A percentile compares a stretch with the other conserved stretches of the same genome.
phyloP scores from a whole-genome alignment of 2,113 vertebrate species.

The Perccottus glenii region DNA sequence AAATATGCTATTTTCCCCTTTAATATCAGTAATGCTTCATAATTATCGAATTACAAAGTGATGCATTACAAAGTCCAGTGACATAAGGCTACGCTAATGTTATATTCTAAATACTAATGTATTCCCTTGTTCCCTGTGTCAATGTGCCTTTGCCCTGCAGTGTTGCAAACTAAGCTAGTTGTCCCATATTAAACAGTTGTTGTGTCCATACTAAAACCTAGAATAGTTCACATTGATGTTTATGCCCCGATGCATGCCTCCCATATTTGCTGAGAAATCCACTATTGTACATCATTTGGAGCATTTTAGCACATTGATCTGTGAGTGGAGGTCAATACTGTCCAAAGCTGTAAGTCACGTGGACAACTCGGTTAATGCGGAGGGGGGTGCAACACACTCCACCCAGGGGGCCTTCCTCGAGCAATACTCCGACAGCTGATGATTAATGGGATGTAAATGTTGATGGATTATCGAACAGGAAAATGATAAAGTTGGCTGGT shows the following conservation, averaged over 20 bases:
- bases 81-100: constrained; percentile 8
- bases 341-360: constrained; percentile 58
- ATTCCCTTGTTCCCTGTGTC: constrained; percentile 3
- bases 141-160: constrained; percentile 28
- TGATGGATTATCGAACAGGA: constrained; percentile 74
- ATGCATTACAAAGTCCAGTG: not conserved
- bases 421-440: constrained; percentile 60
- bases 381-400: constrained; percentile 45
- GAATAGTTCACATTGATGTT: no score
- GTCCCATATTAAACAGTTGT: constrained; percentile 24
- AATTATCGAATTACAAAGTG: no score
- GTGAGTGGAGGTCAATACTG: constrained; percentile 57
- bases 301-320: constrained; percentile 62
- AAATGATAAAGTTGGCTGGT: constrained; percentile 70
- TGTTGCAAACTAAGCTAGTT: constrained; percentile 40
- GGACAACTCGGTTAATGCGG: constrained; percentile 1
- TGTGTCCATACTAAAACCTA: no score
- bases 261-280: constrained; percentile 39
- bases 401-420: constrained; percentile 54
- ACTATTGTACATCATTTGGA: constrained; percentile 46
- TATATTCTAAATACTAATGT: constrained; percentile 4
- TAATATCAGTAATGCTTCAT: no score
- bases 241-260: not conserved
- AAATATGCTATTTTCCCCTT: no score
- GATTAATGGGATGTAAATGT: constrained; percentile 76